phyloP scores from a whole-genome alignment of 2,888 invertebrate species.

The Apamea crenata region DNA sequence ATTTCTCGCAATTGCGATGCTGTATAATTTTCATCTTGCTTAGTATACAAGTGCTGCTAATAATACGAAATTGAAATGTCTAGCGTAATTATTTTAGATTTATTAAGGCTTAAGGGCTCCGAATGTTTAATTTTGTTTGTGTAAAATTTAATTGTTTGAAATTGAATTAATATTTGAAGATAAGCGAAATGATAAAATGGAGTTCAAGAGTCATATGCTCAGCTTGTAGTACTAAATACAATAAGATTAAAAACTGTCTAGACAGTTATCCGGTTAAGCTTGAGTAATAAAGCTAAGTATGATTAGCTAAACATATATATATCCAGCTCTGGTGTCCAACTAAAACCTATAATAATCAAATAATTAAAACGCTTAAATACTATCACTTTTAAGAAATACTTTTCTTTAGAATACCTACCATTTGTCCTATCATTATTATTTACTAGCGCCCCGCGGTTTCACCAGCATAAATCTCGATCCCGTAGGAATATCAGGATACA shows the following conservation, averaged over 20 bases:
- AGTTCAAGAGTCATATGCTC: not conserved
- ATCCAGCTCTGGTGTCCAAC: not conserved
- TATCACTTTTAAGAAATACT: too few species aligned
- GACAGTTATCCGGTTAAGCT: not conserved
- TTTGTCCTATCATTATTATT: too few species aligned
- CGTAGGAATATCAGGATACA: too few species aligned
- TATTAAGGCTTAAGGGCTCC: slow-evolving; percentile 5
- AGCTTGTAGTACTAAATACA: not conserved
- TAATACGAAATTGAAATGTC: slow-evolving; percentile 40
- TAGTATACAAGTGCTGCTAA: slow-evolving; percentile 19
- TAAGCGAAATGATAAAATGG: not conserved
- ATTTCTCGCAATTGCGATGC: slow-evolving; percentile 30
- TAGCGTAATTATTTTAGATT: slow-evolving; percentile 41
- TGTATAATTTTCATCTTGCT: slow-evolving; percentile 25
- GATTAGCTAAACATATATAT: not conserved
- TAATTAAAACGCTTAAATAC: not conserved
- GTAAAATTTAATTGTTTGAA: slow-evolving; percentile 28
- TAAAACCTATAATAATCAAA: not conserved
- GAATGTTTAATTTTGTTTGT: slow-evolving; percentile 19
- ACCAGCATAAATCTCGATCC: too few species aligned
- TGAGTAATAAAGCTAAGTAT: not conserved
- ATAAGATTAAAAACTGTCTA: not conserved
- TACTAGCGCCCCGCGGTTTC: too few species aligned
- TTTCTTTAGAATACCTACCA: too few species aligned
- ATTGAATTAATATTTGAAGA: slow-evolving; percentile 27